Percentiles rank a stretch among this genome's conserved stretches.
Evolutionary conservation across 2,888 invertebrate genomes (phyloP).

Genomic region (Drosophila multiciliata): DNA sequence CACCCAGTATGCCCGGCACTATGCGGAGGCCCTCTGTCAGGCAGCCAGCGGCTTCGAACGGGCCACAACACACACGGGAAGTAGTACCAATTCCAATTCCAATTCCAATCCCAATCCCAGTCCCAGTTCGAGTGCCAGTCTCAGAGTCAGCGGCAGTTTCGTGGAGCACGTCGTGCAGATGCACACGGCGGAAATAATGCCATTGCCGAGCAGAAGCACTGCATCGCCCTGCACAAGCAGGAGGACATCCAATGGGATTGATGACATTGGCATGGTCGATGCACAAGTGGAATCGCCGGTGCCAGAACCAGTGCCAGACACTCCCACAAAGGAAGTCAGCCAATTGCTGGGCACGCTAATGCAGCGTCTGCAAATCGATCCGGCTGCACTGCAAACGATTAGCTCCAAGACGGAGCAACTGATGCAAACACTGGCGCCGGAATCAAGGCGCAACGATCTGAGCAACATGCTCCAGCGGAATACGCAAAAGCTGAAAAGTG

Average conservation of each 20-base stretch:
- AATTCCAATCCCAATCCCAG: constrained; percentile 59
- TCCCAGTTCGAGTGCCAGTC: not conserved
- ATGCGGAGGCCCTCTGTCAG: constrained; percentile 86
- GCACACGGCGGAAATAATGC: constrained; percentile 43
- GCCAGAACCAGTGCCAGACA: not conserved
- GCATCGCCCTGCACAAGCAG: constrained; percentile 21
- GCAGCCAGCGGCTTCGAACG: constrained; percentile 84
- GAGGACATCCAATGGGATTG: constrained; percentile 7
- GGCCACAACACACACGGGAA: constrained; percentile 51
- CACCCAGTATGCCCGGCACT: constrained; percentile 86
- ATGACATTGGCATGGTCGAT: constrained; percentile 1
- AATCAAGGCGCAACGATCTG: constrained; percentile 68
- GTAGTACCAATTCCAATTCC: constrained; percentile 56
- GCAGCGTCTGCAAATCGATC: constrained; percentile 56
- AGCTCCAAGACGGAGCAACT: constrained; percentile 68
- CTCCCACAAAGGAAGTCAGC: not conserved
- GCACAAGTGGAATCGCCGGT: not conserved
- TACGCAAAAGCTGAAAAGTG: constrained; percentile 70
- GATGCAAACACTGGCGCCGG: constrained; percentile 63
- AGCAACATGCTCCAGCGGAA: constrained; percentile 67
- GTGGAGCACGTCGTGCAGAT: constrained; percentile 68
- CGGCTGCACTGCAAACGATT: constrained; percentile 48
- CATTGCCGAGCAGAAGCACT: constrained; percentile 33
- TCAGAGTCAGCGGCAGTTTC: constrained; percentile 38
- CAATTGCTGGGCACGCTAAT: constrained; percentile 36